Evolutionary conservation across 1,140 invertebrate species (phyloP).

Genomic region (Musca vetustissima): DNA sequence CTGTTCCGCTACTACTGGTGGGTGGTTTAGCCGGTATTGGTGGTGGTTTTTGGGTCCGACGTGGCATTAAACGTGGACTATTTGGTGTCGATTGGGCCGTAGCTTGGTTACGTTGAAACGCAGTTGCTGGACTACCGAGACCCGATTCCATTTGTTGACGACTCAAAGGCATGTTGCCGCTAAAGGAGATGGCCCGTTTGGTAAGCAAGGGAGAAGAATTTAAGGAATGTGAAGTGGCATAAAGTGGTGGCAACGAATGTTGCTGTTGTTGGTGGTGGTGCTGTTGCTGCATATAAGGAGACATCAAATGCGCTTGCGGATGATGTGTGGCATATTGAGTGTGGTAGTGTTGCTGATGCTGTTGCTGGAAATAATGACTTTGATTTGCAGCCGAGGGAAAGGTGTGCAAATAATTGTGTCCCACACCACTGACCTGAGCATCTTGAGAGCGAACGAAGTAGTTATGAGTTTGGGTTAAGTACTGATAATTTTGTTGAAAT

Average conservation of each 20-base stretch:
- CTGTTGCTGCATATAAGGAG: constrained; percentile 14
- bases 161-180: constrained; percentile 45
- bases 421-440: constrained; percentile 17
- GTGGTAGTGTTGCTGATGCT: constrained; percentile 34
- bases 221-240: constrained; percentile 42
- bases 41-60: constrained; percentile 60
- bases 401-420: constrained; percentile 41
- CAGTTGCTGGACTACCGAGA: constrained; percentile 22
- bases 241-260: constrained; percentile 41
- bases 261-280: constrained; percentile 31
- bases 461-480: constrained; percentile 35
- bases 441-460: constrained; percentile 46
- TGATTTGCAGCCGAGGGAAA: constrained; percentile 37
- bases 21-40: constrained; percentile 58
- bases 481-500: background rate
- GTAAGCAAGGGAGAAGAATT: constrained; percentile 45
- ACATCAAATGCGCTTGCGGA: background rate
- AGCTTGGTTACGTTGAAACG: constrained; percentile 14
- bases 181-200: constrained; percentile 52
- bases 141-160: constrained; percentile 24
- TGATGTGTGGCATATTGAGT: constrained; percentile 26
- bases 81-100: constrained; percentile 64
- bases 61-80: constrained; percentile 68
- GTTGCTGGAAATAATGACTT: constrained; percentile 36
- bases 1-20: constrained; percentile 7